phyloP scores from a whole-genome alignment of 2,113 vertebrate genomes.

The Hassar affinis region DNA sequence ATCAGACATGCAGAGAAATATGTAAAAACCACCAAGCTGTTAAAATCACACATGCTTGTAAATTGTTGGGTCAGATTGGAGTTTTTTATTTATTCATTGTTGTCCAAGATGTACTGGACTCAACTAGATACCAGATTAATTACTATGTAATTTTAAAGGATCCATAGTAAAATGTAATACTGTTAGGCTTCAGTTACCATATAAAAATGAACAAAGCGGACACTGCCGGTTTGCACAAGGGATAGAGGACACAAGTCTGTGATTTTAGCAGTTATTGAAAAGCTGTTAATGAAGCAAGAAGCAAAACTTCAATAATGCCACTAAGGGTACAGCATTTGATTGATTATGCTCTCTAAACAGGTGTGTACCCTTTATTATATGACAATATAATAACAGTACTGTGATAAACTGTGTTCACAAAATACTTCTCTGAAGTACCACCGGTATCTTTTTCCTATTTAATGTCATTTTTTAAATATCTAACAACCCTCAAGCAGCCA shows the following conservation, averaged over 20 bases:
- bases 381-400: neutral
- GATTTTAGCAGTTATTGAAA: neutral
- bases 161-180: neutral
- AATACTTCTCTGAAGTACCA: neutral
- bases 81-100: no score
- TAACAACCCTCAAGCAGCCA: neutral
- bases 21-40: neutral
- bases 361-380: neutral
- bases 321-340: neutral
- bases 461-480: neutral
- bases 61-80: neutral
- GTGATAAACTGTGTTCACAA: neutral
- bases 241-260: neutral
- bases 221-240: neutral
- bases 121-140: neutral
- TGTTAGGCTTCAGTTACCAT: neutral
- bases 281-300: neutral
- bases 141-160: neutral
- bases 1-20: neutral
- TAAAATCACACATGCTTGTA: neutral
- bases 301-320: neutral
- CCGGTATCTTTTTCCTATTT: neutral
- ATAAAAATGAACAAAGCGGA: neutral
- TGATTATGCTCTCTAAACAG: neutral
- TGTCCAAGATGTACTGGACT: neutral